Conservation (phyloP, 1,140 invertebrate species). For the Trichonephila clavata region DNA sequence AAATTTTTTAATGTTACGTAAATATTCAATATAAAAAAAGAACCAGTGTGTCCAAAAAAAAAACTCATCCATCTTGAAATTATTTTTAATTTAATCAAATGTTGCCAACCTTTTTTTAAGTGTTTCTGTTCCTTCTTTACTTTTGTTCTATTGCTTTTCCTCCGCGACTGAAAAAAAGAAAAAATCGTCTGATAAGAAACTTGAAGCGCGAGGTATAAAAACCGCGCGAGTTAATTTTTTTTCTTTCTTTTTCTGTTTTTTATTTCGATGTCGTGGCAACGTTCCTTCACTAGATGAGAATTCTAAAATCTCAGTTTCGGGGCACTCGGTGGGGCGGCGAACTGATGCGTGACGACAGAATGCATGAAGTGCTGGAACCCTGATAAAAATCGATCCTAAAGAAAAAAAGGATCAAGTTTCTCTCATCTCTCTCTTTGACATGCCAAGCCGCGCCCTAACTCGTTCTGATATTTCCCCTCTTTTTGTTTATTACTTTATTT, state of each 20-base stretch:
- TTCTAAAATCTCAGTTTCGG: conserved; percentile 15
- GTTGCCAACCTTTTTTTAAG: background rate
- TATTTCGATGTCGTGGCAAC: conserved; percentile 16
- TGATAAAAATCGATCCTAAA: conserved; percentile 40
- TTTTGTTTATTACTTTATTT: background rate
- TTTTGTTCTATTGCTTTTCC: background rate
- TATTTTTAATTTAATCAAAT: conserved; percentile 15
- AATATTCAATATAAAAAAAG: too few species aligned
- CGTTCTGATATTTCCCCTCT: background rate
- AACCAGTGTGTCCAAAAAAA: too few species aligned
- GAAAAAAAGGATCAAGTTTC: conserved; percentile 4
- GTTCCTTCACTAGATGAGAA: background rate
- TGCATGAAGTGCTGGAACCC: conserved; percentile 1
- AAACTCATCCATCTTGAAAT: background rate
- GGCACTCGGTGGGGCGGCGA: background rate
- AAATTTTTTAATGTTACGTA: too few species aligned
- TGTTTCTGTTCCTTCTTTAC: background rate
- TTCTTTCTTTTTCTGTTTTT: background rate
- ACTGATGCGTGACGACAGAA: conserved; percentile 29
- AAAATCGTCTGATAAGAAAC: background rate
- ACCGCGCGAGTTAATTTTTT: background rate
- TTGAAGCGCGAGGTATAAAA: background rate
- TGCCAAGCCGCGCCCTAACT: background rate
- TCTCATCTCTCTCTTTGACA: conserved; percentile 23
- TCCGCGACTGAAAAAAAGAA: background rate